These are phyloP conservation scores for Umimayanthus chanpuru DNA, from an alignment of 92 coral and sea anemone genomes.

Conservation along the genomic window DNA sequence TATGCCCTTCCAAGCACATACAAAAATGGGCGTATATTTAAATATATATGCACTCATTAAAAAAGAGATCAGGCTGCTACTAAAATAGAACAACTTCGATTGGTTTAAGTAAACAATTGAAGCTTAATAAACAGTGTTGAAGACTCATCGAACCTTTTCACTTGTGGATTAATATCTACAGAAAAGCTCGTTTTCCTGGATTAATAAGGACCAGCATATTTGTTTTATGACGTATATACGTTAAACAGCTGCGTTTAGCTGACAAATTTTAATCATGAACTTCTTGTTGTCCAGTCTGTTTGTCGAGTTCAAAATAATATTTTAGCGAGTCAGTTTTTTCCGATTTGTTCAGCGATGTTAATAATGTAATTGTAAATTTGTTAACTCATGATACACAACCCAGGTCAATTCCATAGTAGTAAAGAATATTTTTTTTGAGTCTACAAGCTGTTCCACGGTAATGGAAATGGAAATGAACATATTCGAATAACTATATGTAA, in stretches of 20 bases:
- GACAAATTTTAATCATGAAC: not conserved
- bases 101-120: not conserved
- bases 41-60: not conserved
- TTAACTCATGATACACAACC: too few species aligned
- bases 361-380: not conserved
- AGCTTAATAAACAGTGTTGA: not conserved
- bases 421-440: not conserved
- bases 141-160: not conserved
- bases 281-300: not conserved
- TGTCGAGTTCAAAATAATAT: not conserved
- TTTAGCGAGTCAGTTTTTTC: not conserved
- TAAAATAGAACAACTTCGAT: not conserved
- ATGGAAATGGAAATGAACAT: not conserved
- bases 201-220: not conserved
- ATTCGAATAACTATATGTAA: too few species aligned
- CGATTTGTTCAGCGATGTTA: not conserved
- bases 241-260: not conserved
- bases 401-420: not conserved
- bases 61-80: not conserved
- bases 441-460: not conserved
- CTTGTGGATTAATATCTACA: not conserved
- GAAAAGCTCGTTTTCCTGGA: not conserved
- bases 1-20: not conserved
- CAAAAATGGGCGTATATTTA: not conserved
- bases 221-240: not conserved